Evolutionary conservation across 2,888 invertebrate genomes (phyloP), one percentile per base, ranked within the genome.

Genomic region (Cataglyphis albicans): DNA sequence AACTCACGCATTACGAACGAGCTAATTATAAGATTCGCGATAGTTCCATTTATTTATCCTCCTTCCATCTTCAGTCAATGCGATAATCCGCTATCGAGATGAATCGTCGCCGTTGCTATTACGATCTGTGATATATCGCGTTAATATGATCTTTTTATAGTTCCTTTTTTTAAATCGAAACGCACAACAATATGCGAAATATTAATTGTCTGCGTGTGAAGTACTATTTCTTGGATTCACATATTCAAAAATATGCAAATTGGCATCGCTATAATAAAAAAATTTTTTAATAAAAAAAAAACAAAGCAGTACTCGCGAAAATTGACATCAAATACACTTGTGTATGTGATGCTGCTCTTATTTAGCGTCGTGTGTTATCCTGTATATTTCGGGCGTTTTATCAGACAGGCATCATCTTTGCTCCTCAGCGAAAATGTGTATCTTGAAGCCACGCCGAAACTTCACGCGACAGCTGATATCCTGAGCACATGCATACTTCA

Each of bases 1-100:
- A 64, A 61, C 35, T 41, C 35, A 41, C 61, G 61, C 18, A 2
- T 35, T 5, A 4, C 29, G 18, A 29, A n/a, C 67, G 67, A 41
- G 38, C 67, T 76, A 67, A 76, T 76, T 76, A 41, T 67, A 29
- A 65, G 35, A 65, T 15, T 52, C 65, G 65, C 65, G 18, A 52
- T 38, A 12, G 76, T 76, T 29, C 41, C 67, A 35, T 78, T 78
- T 44, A 41, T 70, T 48, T 21, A 5, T 21, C 21, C 32, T 48
- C 35, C 59, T 59, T 35, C n/a, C 21, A 18, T 57, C n/a, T 55
- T 38, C 29, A 7, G 15, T 67, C 29, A 55, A 57, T 64, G 52
- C 38, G 52, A 38, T 52, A 25, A 65, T 76, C 10, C 32, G 9
- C 18, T 12, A n/a, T 38, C 67, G 67, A 3, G 18, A 75, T 52